A percentile compares a stretch with the other conserved stretches of the same genome.
phyloP scores from a whole-genome alignment of 37 sponge, comb jelly and placozoan species.

The Oopsacas minuta region DNA sequence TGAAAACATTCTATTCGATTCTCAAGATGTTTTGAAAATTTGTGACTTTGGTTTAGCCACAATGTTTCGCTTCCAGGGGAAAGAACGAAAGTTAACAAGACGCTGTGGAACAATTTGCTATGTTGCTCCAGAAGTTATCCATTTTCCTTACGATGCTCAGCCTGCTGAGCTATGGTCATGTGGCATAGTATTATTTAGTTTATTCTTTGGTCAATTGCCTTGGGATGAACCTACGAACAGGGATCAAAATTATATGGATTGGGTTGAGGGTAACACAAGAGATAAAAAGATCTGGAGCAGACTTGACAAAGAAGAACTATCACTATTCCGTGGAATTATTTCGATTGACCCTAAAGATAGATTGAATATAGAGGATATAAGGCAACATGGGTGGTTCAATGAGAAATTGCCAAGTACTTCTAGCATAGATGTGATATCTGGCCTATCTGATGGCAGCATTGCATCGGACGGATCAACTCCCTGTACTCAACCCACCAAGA shows the following conservation, averaged over 20 bases:
- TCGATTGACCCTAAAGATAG: not conserved
- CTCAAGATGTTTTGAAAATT: conserved; percentile 74
- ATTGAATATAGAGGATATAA: not conserved
- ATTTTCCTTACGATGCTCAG: conserved; percentile 67
- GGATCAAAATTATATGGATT: conserved; percentile 51
- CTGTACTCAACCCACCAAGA: not conserved
- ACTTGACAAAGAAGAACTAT: not conserved
- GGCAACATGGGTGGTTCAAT: not conserved
- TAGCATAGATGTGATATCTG: not conserved
- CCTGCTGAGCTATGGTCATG: conserved; percentile 96
- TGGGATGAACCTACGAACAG: conserved; percentile 83
- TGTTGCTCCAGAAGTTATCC: conserved; percentile 85
- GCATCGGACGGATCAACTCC: not conserved
- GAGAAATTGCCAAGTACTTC: not conserved
- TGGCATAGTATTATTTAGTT: conserved; percentile 77
- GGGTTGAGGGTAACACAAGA: conserved; percentile 44
- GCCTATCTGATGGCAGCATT: not conserved
- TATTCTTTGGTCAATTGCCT: conserved; percentile 87
- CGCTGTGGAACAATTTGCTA: conserved; percentile 94
- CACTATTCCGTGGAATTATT: not conserved
- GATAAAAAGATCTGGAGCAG: not conserved
- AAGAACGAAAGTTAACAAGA: conserved; percentile 66
- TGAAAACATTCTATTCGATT: conserved; percentile 88
- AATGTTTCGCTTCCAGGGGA: conserved; percentile 69
- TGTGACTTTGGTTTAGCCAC: conserved; percentile 98